These are phyloP conservation scores for Crambe crambe DNA, from an alignment of 37 sponge, comb jelly and placozoan genomes.

Conservation along the genomic window DNA sequence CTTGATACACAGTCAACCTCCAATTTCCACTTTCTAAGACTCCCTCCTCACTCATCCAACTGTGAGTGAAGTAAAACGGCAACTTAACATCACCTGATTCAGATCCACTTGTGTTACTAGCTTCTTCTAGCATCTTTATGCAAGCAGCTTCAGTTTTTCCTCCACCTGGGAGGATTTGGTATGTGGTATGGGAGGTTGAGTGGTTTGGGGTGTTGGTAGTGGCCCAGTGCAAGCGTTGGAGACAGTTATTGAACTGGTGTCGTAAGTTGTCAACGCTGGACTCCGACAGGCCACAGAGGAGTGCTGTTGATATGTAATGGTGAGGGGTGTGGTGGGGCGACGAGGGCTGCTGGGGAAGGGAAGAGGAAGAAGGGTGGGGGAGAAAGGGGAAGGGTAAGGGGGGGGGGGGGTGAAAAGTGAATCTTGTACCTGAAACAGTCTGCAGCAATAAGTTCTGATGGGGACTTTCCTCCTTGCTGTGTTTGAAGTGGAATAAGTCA, in stretches of 20 bases:
- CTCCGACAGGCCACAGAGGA: slow-evolving; percentile 10
- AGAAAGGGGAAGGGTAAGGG: neutral
- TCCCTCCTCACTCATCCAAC: neutral
- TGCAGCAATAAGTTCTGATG: neutral
- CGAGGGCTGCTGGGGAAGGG: neutral
- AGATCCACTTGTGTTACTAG: neutral
- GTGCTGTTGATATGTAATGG: neutral
- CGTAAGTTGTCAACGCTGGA: neutral
- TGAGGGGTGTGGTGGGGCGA: neutral
- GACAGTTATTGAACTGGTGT: slow-evolving; percentile 21
- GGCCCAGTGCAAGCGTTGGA: slow-evolving; percentile 18
- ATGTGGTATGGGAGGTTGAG: neutral
- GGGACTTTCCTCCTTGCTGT: neutral
- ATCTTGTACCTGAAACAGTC: slow-evolving; percentile 2
- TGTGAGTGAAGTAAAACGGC: neutral
- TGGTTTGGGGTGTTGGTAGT: too few relatives aligned
- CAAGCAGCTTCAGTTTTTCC: slow-evolving; percentile 13
- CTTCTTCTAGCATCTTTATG: neutral
- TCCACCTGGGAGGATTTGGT: slow-evolving; percentile 16
- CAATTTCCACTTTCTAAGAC: neutral
- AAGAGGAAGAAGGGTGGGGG: neutral
- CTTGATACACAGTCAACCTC: neutral
- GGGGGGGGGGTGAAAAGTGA: neutral
- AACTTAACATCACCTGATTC: neutral
- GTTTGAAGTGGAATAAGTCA: neutral